These are phyloP conservation scores for Drosophila greeni DNA, from an alignment of 2,888 invertebrate species.

Conservation along the genomic window DNA sequence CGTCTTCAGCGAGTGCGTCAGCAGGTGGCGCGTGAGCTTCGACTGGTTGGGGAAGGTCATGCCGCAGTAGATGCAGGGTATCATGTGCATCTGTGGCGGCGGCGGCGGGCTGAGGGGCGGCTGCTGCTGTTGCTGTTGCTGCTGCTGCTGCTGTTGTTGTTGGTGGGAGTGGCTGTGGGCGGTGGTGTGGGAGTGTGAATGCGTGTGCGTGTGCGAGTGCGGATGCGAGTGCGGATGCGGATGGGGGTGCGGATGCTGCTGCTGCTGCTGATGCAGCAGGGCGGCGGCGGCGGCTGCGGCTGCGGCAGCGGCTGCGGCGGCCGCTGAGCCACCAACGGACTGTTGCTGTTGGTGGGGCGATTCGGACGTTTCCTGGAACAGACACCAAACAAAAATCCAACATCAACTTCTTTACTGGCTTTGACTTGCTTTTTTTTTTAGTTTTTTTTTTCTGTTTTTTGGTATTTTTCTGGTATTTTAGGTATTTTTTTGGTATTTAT, in stretches of 20 bases:
- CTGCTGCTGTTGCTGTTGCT: constrained; percentile 64
- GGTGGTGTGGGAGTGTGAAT: constrained; percentile 82
- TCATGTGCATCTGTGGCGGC: constrained; percentile 79
- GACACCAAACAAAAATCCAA: constrained; percentile 88
- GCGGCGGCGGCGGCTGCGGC: constrained; percentile 46
- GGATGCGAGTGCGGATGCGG: constrained; percentile 55
- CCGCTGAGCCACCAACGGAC: constrained; percentile 56
- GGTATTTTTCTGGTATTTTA: constrained; percentile 55
- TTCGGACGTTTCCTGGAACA: constrained; percentile 88
- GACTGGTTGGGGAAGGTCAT: constrained; percentile 93
- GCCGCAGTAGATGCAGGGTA: constrained; percentile 94
- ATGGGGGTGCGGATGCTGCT: constrained; percentile 60
- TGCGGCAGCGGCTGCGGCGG: constrained; percentile 50
- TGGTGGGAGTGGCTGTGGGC: constrained; percentile 81
- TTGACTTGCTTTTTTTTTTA: constrained; percentile 52
- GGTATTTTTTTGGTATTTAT: constrained; percentile 37
- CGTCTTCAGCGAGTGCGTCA: constrained; percentile 92
- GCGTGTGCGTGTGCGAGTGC: constrained; percentile 77
- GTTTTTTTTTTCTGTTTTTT: constrained; percentile 78
- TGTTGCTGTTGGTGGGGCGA: constrained; percentile 81
- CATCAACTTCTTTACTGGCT: constrained; percentile 88
- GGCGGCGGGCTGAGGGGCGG: constrained; percentile 79
- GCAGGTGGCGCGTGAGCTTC: constrained; percentile 92
- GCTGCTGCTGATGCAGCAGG: constrained; percentile 47
- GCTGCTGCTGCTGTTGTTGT: constrained; percentile 29